Evolutionary conservation across 2,797 vertebrate genomes (phyloP).

Genomic region (Knipowitschia caucasica): DNA sequence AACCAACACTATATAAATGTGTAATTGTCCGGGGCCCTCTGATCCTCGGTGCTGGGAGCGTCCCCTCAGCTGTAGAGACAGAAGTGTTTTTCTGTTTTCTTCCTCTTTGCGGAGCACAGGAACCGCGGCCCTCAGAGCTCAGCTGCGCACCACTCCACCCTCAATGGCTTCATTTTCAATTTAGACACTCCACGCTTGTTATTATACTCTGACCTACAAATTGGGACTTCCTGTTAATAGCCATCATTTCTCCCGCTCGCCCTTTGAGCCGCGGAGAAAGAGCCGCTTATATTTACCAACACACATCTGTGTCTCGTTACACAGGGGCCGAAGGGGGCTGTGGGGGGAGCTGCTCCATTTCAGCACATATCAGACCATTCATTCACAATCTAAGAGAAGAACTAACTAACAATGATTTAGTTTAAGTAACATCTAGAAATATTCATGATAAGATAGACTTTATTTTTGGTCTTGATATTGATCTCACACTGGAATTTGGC

Average conservation of each 20-base stretch:
- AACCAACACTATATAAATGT: not conserved
- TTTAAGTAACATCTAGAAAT: no score
- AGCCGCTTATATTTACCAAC: slow-evolving; percentile 77
- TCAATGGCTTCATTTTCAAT: slow-evolving; percentile 81
- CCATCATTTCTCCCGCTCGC: slow-evolving; percentile 71
- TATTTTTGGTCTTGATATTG: no score
- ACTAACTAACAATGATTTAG: not conserved
- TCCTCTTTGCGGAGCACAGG: slow-evolving; percentile 55
- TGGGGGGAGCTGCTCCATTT: slow-evolving; percentile 18
- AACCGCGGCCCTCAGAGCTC: slow-evolving; percentile 59
- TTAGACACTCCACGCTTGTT: slow-evolving; percentile 81
- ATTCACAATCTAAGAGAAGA: not conserved
- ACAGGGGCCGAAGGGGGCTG: slow-evolving; percentile 6
- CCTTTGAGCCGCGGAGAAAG: slow-evolving; percentile 63
- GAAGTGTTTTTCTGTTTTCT: slow-evolving; percentile 60
- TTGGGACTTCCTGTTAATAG: slow-evolving; percentile 79
- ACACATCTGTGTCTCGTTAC: slow-evolving; percentile 78
- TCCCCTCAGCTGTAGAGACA: slow-evolving; percentile 53
- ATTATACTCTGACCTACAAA: slow-evolving; percentile 83
- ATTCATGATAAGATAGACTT: not conserved
- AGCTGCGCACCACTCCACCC: slow-evolving; percentile 71
- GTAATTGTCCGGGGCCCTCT: not conserved
- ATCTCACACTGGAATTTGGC: no score
- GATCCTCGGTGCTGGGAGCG: not conserved
- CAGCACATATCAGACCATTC: slow-evolving; percentile 21